Base-by-base conservation (phyloP, 2,888 invertebrate genomes). In the Brassicogethes aeneus region DNA sequence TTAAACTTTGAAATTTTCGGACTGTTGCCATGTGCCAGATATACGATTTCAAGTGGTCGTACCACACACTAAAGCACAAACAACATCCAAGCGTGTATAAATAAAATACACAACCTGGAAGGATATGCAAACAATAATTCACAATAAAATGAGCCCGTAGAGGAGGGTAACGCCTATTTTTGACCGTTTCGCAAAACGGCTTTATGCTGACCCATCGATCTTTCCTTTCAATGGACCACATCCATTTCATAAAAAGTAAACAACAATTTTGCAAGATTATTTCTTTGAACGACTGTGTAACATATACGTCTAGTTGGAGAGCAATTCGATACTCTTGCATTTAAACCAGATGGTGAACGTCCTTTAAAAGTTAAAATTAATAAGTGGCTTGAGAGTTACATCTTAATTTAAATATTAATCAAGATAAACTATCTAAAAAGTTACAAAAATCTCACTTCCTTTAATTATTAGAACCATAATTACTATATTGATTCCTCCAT, bases 161-260 rank as follows among this genome's bases (percentile, higher is more conserved):
- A 23, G 10, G 10, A 23, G 23, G 5, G 23, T 10, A 23, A 5
- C 23, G 31, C n/a, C 45, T 39, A 37, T 34, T 33, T 39, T 44
- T 42, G 46, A 37, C 44, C 46, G 39, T 42, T 44, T 46, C 33
- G 40, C 40, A 36, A 17, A 17, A n/a, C n/a, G n/a, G n/a, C n/a
- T n/a, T n/a, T n/a, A n/a, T n/a, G 33, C 16, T 40, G 34, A 40
- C 10, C 43, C 41, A 44, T 44, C 44, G 38, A 44, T 44, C 41
- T 44, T 38, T 16, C 13, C 31, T 30, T 40, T 14, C 16, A 43
- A 37, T 43, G 31, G 40, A 40, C 36, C 43, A 30, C 5, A 5
- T 13, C n/a, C 5, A 14, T 5, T 33, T 7, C 10, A n/a, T 23
- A 5, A 10, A 23, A 23, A 23, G 10, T 23, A 23, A 23, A 23